phyloP scores from a whole-genome alignment of 2,888 invertebrate species.

The Cryptophagus acutangulus region DNA sequence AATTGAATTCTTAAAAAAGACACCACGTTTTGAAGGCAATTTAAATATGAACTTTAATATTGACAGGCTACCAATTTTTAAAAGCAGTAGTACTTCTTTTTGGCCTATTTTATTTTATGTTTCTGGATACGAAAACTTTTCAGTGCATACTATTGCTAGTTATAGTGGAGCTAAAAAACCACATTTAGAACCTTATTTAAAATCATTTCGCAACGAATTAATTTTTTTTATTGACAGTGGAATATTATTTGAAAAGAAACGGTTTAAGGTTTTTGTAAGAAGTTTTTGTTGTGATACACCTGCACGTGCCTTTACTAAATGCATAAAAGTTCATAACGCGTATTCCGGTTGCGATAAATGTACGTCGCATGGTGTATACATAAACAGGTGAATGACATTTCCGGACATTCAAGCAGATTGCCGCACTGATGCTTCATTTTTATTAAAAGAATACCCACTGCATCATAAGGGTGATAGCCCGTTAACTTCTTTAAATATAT shows the following conservation, averaged over 20 bases:
- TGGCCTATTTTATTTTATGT: conserved; percentile 17
- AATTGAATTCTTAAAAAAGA: not conserved
- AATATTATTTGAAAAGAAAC: no score
- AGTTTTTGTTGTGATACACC: conserved; percentile 13
- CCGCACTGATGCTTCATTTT: not conserved
- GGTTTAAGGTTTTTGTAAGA: no score
- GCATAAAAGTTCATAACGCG: conserved; percentile 13
- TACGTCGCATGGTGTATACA: not conserved
- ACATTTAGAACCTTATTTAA: no score
- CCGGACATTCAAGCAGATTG: no score
- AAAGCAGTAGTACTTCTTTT: conserved; percentile 11
- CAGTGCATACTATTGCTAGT: no score
- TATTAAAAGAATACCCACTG: not conserved
- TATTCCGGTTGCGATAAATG: conserved; percentile 1
- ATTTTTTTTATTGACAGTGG: no score
- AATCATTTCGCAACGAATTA: no score
- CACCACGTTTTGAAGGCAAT: conserved; percentile 1
- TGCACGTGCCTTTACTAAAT: conserved; percentile 3
- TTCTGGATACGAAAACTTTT: conserved; percentile 7
- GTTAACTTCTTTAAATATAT: no score
- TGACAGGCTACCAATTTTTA: conserved; percentile 13
- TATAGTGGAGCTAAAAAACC: no score
- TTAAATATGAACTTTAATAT: conserved; percentile 10
- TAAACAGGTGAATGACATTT: not conserved
- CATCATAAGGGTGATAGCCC: not conserved